phyloP scores from a whole-genome alignment of 2,888 invertebrate genomes.

The Cetonia aurata region DNA sequence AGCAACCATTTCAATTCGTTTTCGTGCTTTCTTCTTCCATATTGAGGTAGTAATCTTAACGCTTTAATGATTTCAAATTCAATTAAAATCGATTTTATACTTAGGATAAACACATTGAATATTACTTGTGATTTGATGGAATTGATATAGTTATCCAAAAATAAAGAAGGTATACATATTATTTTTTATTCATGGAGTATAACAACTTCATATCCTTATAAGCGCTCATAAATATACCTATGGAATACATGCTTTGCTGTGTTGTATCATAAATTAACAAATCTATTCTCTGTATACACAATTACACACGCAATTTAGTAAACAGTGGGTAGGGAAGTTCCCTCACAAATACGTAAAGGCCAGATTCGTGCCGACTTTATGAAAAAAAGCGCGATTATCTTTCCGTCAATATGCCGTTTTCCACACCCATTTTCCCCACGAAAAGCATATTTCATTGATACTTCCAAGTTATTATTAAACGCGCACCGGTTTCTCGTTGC shows the following conservation, averaged over 20 bases:
- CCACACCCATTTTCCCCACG: conserved; percentile 44
- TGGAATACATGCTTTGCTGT: background rate
- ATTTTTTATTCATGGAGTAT: too few species aligned
- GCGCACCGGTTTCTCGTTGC: conserved; percentile 27
- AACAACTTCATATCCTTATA: too few species aligned
- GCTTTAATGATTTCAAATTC: too few species aligned
- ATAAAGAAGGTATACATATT: too few species aligned
- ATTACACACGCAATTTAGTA: background rate
- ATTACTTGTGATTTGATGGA: too few species aligned
- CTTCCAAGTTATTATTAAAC: conserved; percentile 44
- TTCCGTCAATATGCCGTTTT: conserved; percentile 42
- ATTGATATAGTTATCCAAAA: too few species aligned
- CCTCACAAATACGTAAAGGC: conserved; percentile 4
- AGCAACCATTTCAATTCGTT: too few species aligned
- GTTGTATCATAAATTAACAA: background rate
- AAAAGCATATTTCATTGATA: conserved; percentile 45
- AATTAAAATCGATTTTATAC: too few species aligned
- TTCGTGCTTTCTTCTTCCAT: too few species aligned
- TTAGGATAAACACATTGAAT: too few species aligned
- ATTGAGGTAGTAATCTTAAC: too few species aligned
- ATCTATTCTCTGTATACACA: background rate
- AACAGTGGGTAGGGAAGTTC: background rate
- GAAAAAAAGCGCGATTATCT: conserved; percentile 43
- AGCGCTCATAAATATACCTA: too few species aligned
- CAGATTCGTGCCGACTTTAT: conserved; percentile 40